Conservation (phyloP, 2,888 invertebrate species). For the Eristalis arbustorum region DNA sequence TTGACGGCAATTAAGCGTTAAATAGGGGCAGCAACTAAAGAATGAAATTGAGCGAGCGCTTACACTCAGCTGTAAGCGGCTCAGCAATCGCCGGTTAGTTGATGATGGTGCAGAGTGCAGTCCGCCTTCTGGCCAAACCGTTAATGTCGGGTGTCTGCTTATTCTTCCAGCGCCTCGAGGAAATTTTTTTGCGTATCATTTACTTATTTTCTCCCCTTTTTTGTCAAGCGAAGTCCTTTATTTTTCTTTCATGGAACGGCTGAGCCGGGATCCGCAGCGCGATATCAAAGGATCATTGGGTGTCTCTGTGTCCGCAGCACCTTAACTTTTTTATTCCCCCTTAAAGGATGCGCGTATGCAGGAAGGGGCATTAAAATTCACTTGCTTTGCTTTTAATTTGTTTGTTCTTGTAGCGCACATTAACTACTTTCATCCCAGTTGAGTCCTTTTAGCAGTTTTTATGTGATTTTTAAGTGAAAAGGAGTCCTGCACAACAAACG, state of each 20-base stretch:
- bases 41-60: slow-evolving; percentile 53
- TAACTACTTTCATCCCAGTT: slow-evolving; percentile 57
- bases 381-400: slow-evolving; percentile 54
- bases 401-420: slow-evolving; percentile 53
- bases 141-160: slow-evolving; percentile 30
- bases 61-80: slow-evolving; percentile 48
- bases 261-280: slow-evolving; percentile 18
- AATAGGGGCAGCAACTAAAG: slow-evolving; percentile 62
- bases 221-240: background rate
- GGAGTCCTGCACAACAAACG: slow-evolving; percentile 43
- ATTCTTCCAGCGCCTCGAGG: slow-evolving; percentile 21
- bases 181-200: background rate
- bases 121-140: slow-evolving; percentile 42
- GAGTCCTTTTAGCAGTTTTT: slow-evolving; percentile 23
- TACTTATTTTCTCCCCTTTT: slow-evolving; percentile 7
- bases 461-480: slow-evolving; percentile 56
- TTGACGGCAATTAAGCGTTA: slow-evolving; percentile 60
- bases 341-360: slow-evolving; percentile 12
- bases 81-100: slow-evolving; percentile 50
- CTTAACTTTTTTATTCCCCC: background rate
- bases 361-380: slow-evolving; percentile 59
- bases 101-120: slow-evolving; percentile 29
- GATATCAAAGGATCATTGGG: slow-evolving; percentile 61
- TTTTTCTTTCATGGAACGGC: slow-evolving; percentile 3
- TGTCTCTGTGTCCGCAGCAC: slow-evolving; percentile 33